These are phyloP conservation scores for Acridotheres tristis DNA, from an alignment of 2,797 vertebrate genomes.

Conservation along the genomic window DNA sequence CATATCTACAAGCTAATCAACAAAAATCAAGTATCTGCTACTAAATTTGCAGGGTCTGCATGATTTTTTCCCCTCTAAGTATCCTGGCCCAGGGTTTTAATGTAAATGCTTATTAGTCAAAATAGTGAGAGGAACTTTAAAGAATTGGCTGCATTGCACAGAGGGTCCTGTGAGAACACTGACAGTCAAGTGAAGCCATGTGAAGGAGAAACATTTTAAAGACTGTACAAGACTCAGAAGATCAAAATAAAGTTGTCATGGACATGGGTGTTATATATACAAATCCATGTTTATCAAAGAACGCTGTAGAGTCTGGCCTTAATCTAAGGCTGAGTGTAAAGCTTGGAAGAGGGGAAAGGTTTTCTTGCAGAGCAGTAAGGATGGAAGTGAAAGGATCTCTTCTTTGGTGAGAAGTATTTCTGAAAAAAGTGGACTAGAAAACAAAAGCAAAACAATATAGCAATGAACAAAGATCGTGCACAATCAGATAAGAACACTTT, in stretches of 20 bases:
- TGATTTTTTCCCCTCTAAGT: background rate
- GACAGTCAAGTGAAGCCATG: background rate
- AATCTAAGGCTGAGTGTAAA: background rate
- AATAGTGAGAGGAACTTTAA: conserved; percentile 18
- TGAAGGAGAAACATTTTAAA: background rate
- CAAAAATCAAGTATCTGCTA: conserved; percentile 16
- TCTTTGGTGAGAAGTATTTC: background rate
- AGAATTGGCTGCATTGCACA: background rate
- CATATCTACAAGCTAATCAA: background rate
- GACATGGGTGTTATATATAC: background rate
- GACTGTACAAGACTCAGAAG: background rate
- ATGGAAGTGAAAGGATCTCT: background rate
- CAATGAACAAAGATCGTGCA: background rate
- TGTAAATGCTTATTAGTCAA: conserved; percentile 18
- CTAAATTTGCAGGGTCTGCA: conserved; percentile 25
- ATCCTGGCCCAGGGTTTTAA: background rate
- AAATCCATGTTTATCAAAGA: background rate
- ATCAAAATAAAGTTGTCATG: background rate
- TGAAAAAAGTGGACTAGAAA: background rate
- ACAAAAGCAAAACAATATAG: background rate
- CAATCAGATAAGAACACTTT: background rate
- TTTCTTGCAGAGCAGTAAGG: background rate
- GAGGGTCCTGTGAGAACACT: background rate
- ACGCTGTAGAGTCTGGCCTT: background rate
- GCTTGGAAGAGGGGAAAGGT: background rate